phyloP scores from a whole-genome alignment of 2,888 invertebrate species.

The Sphaerophoria taeniata region DNA sequence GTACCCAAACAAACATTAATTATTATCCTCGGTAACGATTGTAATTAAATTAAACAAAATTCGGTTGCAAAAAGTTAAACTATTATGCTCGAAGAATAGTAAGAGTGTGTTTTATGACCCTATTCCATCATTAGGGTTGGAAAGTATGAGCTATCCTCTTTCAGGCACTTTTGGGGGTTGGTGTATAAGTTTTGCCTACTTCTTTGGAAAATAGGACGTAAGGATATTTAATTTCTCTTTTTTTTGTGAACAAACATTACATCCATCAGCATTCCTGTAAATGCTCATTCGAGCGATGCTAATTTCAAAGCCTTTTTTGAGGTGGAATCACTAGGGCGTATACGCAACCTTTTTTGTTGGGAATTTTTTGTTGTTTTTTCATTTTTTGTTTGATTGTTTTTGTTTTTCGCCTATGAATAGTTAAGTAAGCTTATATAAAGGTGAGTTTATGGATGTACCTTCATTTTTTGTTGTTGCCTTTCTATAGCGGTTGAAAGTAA shows the following conservation, averaged over 20 bases:
- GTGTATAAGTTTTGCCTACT: conserved; percentile 11
- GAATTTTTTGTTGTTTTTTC: background rate
- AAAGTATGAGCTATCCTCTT: background rate
- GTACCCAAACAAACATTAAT: conserved; percentile 61
- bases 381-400: background rate
- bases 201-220: conserved; percentile 22
- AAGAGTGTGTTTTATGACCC: conserved; percentile 31
- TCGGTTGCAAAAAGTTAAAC: conserved; percentile 63
- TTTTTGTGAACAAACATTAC: conserved; percentile 50
- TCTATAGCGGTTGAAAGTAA: background rate
- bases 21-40: conserved; percentile 64
- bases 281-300: conserved; percentile 53
- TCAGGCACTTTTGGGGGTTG: background rate
- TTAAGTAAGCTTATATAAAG: background rate
- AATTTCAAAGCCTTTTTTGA: conserved; percentile 60
- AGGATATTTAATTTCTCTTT: conserved; percentile 39
- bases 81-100: conserved; percentile 28
- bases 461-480: too few relatives aligned
- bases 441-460: too few relatives aligned
- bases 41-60: conserved; percentile 74
- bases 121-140: background rate
- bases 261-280: conserved; percentile 65
- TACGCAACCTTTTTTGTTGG: conserved; percentile 52
- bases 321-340: conserved; percentile 63
- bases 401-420: conserved; percentile 25